Evolutionary conservation across 2,888 invertebrate genomes (phyloP), one percentile per base, ranked within the genome.

Genomic region (Eudemis profundana): DNA sequence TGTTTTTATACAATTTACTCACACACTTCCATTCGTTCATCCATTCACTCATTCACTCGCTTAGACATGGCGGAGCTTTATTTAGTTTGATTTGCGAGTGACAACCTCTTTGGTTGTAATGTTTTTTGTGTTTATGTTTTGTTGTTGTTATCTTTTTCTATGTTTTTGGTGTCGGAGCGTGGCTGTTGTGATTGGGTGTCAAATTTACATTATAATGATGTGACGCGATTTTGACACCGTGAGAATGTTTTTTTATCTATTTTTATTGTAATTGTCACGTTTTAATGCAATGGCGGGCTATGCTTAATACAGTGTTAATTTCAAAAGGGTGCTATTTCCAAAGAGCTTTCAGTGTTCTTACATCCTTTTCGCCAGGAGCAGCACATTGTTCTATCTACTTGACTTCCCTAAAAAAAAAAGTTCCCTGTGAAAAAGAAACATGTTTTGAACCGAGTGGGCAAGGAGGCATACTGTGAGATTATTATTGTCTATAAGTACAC

Each of bases 1-100:
- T 91, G 90, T 91, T 90, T 91, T 91, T 90, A 87, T 88, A 90
- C 89, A 90, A 89, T 89, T 87, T 84, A 82, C 85, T 79, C 75
- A 72, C 80, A 74, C 79, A 74, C 81, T 82, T 80, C 78, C 56
- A 63, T 62, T 62, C 53, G 53, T 23, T 54, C 61, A 47, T 62
- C 60, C 64, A 68, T 62, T 68, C 64, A 62, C 44, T 68, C 68
- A 49, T 65, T 68, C 66, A 56, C 79, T 85, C 83, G 82, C 84
- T 86, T 83, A 79, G 83, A 77, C 82, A 84, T 81, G 84, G 84
- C 72, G 70, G 73, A 78, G 78, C 84, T 84, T 86, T 87, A 86
- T 86, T 86, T 82, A 81, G 81, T 86, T 86, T 88, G 86, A 89
- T 90, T 89, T 87, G 85, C 85, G 84, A 86, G 81, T 90, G 90